Conservation (phyloP, 2,888 invertebrate genomes). For the Leptopterna dolabrata region DNA sequence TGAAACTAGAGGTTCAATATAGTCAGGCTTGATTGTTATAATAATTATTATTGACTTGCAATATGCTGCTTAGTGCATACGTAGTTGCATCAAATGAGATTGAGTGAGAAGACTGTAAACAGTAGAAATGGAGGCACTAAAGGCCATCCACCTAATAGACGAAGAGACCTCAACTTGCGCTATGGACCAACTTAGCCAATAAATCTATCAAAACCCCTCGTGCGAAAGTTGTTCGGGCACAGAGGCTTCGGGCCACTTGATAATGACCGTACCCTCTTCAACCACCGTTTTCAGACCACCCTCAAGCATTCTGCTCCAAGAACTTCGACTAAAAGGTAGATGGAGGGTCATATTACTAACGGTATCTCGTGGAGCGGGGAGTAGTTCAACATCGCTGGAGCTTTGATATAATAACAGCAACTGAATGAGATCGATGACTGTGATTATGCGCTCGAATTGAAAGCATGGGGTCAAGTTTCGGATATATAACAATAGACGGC, state of each 20-base stretch:
- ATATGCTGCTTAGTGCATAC: no score
- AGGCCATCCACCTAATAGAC: not conserved
- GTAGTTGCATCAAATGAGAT: no score
- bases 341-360: not conserved
- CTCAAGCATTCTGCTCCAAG: not conserved
- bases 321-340: not conserved
- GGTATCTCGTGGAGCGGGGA: not conserved
- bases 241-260: constrained; percentile 1
- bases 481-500: no score
- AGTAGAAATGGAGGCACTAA: not conserved
- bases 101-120: not conserved
- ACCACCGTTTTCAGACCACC: not conserved
- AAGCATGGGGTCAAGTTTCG: no score
- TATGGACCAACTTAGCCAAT: not conserved
- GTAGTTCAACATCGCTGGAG: not conserved
- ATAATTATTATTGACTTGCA: no score
- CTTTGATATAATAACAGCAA: not conserved
- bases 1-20: no score
- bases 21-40: no score
- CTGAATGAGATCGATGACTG: not conserved
- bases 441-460: no score
- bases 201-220: constrained; percentile 1
- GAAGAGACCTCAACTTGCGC: not conserved
- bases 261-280: not conserved
- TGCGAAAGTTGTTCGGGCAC: not conserved